phyloP scores from a whole-genome alignment of 2,113 vertebrate species.

The Boleophthalmus pectinirostris region DNA sequence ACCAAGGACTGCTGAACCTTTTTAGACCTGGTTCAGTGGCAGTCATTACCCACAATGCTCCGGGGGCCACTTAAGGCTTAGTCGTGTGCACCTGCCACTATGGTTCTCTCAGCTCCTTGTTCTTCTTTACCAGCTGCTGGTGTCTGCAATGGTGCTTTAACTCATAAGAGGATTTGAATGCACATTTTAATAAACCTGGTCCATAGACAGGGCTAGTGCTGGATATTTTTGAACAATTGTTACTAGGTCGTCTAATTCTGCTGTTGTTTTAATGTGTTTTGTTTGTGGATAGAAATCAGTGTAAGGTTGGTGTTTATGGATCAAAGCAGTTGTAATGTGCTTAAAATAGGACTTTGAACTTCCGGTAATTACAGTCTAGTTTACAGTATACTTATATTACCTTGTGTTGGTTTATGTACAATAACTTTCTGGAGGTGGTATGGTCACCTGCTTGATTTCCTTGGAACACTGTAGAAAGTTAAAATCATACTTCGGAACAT shows the following conservation, averaged over 20 bases:
- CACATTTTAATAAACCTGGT: background rate
- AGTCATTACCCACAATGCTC: conserved; percentile 11
- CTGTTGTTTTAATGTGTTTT: background rate
- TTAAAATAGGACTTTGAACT: background rate
- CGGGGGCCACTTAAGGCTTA: conserved; percentile 8
- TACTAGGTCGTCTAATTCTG: background rate
- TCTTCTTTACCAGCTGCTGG: conserved; percentile 5
- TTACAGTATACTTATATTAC: background rate
- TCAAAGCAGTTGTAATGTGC: background rate
- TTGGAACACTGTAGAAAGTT: too few relatives aligned
- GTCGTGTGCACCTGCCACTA: conserved; percentile 5
- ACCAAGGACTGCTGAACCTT: conserved; percentile 5
- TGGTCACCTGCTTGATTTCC: too few relatives aligned
- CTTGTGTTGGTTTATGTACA: background rate
- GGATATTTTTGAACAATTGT: background rate
- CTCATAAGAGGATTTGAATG: background rate
- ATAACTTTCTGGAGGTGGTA: too few relatives aligned
- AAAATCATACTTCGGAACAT: too few relatives aligned
- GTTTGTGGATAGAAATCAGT: background rate
- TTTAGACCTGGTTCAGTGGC: conserved; percentile 9
- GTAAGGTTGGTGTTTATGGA: background rate
- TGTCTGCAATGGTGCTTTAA: background rate
- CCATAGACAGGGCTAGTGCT: background rate
- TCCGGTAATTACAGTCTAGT: background rate
- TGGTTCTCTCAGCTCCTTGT: conserved; percentile 6